Percentiles rank a stretch among this genome's conserved stretches.
phyloP scores from a whole-genome alignment of 2,113 vertebrate species.

The Acanthisitta chloris region DNA sequence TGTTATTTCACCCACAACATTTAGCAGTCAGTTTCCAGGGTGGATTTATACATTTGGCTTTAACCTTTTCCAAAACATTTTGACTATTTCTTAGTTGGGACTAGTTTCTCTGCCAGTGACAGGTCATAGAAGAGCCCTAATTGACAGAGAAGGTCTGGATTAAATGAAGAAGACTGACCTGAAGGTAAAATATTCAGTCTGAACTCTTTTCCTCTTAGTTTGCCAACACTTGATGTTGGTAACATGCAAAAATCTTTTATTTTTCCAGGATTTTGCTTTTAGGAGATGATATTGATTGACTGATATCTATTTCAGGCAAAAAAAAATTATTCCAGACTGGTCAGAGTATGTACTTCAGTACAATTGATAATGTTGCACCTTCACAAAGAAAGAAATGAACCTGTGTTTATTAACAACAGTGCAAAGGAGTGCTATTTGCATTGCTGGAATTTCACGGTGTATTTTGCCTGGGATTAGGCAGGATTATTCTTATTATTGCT shows the following conservation, averaged over 20 bases:
- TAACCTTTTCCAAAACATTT: background rate
- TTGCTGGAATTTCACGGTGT: background rate
- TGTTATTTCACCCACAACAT: accelerated
- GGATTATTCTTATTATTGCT: background rate
- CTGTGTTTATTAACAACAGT: background rate
- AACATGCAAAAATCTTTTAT: background rate
- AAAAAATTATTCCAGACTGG: background rate
- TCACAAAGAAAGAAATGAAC: background rate
- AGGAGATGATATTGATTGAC: background rate
- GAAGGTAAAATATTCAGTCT: background rate
- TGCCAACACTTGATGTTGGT: background rate
- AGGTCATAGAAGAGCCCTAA: background rate
- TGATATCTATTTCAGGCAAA: background rate
- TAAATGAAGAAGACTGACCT: background rate
- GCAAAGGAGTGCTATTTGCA: background rate
- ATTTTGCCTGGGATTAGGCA: background rate
- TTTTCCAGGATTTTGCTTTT: background rate
- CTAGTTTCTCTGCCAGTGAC: background rate
- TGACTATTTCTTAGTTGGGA: background rate
- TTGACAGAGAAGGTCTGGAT: background rate
- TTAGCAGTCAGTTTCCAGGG: background rate
- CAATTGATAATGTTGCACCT: background rate
- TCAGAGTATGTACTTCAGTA: background rate
- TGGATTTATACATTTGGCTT: background rate
- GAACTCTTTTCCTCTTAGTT: background rate